These are phyloP conservation scores for Leptopilina drosophilae DNA, from an alignment of 2,888 invertebrate species.

Conservation along the genomic window DNA sequence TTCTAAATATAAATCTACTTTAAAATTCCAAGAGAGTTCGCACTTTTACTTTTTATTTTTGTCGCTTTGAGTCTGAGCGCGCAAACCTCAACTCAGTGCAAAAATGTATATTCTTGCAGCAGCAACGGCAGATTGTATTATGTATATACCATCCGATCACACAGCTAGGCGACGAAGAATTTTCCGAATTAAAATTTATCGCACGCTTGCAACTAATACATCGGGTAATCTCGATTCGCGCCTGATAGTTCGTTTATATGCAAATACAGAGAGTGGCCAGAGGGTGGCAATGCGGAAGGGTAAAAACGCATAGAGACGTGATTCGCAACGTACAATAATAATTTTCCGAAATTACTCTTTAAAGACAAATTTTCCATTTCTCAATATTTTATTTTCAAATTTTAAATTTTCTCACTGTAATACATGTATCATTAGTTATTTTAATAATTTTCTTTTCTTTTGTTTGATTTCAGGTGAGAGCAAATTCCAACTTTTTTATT, in stretches of 20 bases:
- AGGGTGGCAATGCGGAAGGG: conserved; percentile 50
- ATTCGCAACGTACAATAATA: conserved; percentile 51
- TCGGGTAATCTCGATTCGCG: conserved; percentile 51
- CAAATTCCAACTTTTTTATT: not conserved
- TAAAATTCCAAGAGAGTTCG: not conserved
- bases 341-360: conserved; percentile 40
- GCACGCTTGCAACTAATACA: conserved; percentile 50
- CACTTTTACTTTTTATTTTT: conserved; percentile 10
- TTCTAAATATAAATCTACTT: not conserved
- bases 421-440: not conserved
- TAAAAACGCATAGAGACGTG: conserved; percentile 42
- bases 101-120: not conserved
- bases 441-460: not conserved
- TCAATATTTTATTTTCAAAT: not conserved
- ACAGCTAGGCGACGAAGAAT: conserved; percentile 33
- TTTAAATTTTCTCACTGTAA: not conserved
- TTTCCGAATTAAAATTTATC: conserved; percentile 46
- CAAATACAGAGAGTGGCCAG: conserved; percentile 62
- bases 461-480: conserved; percentile 25
- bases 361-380: not conserved
- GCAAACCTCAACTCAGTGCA: not conserved
- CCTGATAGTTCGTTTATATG: conserved; percentile 70
- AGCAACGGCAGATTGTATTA: conserved; percentile 22
- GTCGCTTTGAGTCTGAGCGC: conserved; percentile 14
- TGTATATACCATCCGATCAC: conserved; percentile 13